Evolutionary conservation across 1,140 invertebrate genomes (phyloP).

Genomic region (Plodia interpunctella): DNA sequence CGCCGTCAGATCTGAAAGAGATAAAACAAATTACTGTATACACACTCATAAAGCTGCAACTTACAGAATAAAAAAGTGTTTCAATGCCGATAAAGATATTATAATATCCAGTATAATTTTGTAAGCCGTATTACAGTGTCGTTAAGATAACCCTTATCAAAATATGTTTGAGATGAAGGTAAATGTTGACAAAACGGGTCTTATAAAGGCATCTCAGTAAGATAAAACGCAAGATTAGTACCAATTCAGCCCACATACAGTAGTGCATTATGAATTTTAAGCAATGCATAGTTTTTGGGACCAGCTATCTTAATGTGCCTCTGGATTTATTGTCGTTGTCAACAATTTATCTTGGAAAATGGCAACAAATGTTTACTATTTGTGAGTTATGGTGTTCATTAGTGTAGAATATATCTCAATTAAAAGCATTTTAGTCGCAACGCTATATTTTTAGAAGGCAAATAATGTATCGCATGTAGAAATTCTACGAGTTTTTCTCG

Average conservation of each 20-base stretch:
- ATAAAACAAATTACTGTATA: slow-evolving; percentile 41
- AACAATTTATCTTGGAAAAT: slow-evolving; percentile 9
- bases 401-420: too few species aligned
- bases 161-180: slow-evolving; percentile 32
- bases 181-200: slow-evolving; percentile 39
- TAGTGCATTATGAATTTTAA: slow-evolving; percentile 52
- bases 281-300: slow-evolving; percentile 35
- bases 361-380: neutral
- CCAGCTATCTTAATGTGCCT: slow-evolving; percentile 51
- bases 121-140: slow-evolving; percentile 35
- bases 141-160: slow-evolving; percentile 66
- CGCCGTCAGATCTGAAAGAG: slow-evolving; percentile 10
- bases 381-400: neutral
- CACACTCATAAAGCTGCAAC: slow-evolving; percentile 42
- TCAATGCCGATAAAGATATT: slow-evolving; percentile 54
- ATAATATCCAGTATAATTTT: slow-evolving; percentile 41
- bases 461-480: too few species aligned
- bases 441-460: too few species aligned
- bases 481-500: too few species aligned
- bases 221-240: slow-evolving; percentile 49
- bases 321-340: slow-evolving; percentile 5
- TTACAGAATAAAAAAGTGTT: slow-evolving; percentile 49
- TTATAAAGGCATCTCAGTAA: slow-evolving; percentile 35
- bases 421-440: too few species aligned
- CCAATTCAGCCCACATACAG: slow-evolving; percentile 54